phyloP scores from a whole-genome alignment of 2,888 invertebrate genomes.

The Entomobrya proxima region DNA sequence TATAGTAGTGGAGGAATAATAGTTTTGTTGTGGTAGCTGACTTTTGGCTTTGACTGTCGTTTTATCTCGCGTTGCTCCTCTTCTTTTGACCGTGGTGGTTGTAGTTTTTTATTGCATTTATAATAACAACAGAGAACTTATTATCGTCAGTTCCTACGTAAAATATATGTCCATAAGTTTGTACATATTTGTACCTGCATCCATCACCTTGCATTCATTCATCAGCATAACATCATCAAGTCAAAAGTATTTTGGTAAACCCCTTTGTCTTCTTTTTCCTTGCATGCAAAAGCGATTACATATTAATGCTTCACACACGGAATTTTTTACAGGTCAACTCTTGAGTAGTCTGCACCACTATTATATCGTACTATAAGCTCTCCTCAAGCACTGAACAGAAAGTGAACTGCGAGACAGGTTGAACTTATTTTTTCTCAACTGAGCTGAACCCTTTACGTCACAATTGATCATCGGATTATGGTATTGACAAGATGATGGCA shows the following conservation, averaged over 20 bases:
- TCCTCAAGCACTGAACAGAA: not conserved
- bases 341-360: not conserved
- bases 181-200: slow-evolving; percentile 31
- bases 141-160: slow-evolving; percentile 1
- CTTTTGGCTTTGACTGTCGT: not conserved
- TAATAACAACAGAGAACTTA: not conserved
- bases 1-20: slow-evolving; percentile 23
- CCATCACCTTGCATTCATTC: slow-evolving; percentile 10
- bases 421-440: slow-evolving; percentile 51
- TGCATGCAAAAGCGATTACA: slow-evolving; percentile 4
- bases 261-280: not conserved
- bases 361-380: not conserved
- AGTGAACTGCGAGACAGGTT: slow-evolving; percentile 54
- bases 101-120: not conserved
- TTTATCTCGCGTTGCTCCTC: slow-evolving; percentile 13
- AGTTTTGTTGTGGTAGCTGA: slow-evolving; percentile 19
- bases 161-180: not conserved
- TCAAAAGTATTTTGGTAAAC: not conserved
- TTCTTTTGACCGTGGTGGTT: not conserved
- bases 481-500: slow-evolving; percentile 67
- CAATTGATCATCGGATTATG: slow-evolving; percentile 67
- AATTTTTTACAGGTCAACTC: slow-evolving; percentile 28
- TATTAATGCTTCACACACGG: not conserved
- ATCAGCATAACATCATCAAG: not conserved
- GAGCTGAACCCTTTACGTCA: slow-evolving; percentile 66